Evolutionary conservation across 2,797 vertebrate genomes (phyloP).

Genomic region (Natrix natrix): DNA sequence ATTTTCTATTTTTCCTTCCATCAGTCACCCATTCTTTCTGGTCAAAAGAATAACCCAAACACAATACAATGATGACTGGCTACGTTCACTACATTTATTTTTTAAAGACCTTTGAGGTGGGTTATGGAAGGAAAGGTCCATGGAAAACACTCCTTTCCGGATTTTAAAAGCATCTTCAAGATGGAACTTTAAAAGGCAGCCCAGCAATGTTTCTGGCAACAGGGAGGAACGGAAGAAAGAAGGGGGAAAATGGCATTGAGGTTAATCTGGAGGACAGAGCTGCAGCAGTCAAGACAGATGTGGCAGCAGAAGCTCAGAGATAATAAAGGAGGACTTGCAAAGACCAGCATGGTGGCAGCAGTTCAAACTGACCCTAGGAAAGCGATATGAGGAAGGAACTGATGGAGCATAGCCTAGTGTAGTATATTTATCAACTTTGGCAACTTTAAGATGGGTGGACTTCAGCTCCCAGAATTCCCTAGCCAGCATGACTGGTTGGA

Average conservation of each 20-base stretch:
- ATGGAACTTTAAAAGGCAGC: neutral
- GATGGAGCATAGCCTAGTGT: neutral
- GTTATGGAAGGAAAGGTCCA: neutral
- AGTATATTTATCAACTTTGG: neutral
- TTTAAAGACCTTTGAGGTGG: neutral
- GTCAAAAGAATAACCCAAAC: neutral
- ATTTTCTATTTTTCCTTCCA: neutral
- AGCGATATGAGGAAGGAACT: neutral
- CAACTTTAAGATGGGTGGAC: neutral
- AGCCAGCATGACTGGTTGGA: neutral
- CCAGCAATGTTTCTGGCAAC: neutral
- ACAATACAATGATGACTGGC: neutral
- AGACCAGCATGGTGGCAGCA: neutral
- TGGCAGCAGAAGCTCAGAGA: neutral
- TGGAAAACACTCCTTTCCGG: neutral
- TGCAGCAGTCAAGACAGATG: neutral
- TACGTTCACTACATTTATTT: neutral
- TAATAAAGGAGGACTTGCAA: neutral
- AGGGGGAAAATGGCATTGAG: neutral
- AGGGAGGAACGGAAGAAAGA: neutral
- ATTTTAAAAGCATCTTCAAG: neutral
- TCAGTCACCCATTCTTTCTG: neutral
- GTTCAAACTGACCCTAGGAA: neutral
- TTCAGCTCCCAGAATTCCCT: neutral
- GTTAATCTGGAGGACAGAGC: neutral